Evolutionary conservation across 1,140 invertebrate genomes (phyloP).

Genomic region (Zaprionus camerounensis): DNA sequence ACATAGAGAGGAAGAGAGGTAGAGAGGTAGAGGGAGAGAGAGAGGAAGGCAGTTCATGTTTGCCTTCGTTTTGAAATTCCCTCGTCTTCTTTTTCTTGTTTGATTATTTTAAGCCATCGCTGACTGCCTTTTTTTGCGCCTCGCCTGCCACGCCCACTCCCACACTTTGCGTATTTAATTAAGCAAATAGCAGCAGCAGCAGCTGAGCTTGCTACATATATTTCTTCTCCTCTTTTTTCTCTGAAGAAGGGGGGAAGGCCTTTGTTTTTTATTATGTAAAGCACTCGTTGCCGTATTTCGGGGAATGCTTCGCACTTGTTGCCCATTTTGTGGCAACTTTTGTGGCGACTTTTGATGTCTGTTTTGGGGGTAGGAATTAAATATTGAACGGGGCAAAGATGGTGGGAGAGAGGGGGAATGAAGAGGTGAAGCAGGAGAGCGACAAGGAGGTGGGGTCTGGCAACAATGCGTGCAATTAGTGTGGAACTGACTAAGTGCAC

Average conservation of each 20-base stretch:
- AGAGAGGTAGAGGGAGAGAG: not conserved
- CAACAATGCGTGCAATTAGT: conserved; percentile 1
- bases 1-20: not conserved
- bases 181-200: conserved; percentile 70
- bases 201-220: conserved; percentile 42
- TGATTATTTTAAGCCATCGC: conserved; percentile 64
- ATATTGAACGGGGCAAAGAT: not conserved
- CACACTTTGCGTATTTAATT: conserved; percentile 67
- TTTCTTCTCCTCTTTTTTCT: not conserved
- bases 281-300: conserved; percentile 21
- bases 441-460: not conserved
- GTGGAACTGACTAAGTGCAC: not conserved
- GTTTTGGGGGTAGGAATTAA: not conserved
- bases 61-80: conserved; percentile 8
- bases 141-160: conserved; percentile 29
- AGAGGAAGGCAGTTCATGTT: not conserved
- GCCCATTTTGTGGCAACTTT: conserved; percentile 65
- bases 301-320: conserved; percentile 51
- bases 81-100: conserved; percentile 26
- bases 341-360: conserved; percentile 24
- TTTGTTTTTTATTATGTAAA: conserved; percentile 26
- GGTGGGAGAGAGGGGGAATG: not conserved
- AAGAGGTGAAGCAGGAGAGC: no score
- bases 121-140: conserved; percentile 1
- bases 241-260: no score